Percentiles rank a stretch among this genome's conserved stretches.
These are phyloP conservation scores for Myripristis murdjan DNA, from an alignment of 2,797 vertebrate genomes.

Conservation along the genomic window DNA sequence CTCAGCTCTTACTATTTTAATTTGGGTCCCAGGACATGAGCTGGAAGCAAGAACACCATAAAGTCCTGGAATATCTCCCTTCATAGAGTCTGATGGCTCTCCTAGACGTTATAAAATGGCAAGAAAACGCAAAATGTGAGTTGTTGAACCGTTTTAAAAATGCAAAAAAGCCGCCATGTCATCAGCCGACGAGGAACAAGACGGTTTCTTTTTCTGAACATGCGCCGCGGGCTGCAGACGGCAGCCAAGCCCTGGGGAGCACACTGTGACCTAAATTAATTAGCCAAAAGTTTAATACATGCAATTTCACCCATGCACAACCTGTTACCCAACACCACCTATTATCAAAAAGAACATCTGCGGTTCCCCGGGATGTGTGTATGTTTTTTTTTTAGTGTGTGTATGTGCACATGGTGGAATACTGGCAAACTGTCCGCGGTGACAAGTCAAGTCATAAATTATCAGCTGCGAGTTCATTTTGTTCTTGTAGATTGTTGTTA, in stretches of 20 bases:
- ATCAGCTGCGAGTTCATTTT: background rate
- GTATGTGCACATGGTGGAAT: background rate
- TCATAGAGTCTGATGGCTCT: too few relatives aligned
- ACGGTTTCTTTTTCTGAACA: too few relatives aligned
- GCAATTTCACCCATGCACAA: too few relatives aligned
- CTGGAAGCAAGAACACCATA: background rate
- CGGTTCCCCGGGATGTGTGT: background rate
- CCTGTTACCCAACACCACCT: background rate
- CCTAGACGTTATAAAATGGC: too few relatives aligned
- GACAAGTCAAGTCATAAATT: background rate
- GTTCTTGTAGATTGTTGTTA: background rate
- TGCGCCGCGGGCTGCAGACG: background rate
- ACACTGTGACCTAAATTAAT: background rate
- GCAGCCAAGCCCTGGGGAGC: background rate
- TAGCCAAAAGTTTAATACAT: too few relatives aligned
- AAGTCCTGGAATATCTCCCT: background rate
- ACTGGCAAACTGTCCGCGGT: background rate
- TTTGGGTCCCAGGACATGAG: background rate
- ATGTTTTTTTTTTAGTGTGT: background rate
- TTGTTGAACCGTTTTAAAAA: too few relatives aligned
- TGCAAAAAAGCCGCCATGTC: too few relatives aligned
- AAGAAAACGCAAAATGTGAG: too few relatives aligned
- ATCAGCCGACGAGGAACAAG: too few relatives aligned
- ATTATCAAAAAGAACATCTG: slow-evolving; percentile 2
- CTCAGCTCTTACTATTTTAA: too few relatives aligned